phyloP scores from a whole-genome alignment of 2,797 vertebrate species.

The Stomatorhinus walkeri region DNA sequence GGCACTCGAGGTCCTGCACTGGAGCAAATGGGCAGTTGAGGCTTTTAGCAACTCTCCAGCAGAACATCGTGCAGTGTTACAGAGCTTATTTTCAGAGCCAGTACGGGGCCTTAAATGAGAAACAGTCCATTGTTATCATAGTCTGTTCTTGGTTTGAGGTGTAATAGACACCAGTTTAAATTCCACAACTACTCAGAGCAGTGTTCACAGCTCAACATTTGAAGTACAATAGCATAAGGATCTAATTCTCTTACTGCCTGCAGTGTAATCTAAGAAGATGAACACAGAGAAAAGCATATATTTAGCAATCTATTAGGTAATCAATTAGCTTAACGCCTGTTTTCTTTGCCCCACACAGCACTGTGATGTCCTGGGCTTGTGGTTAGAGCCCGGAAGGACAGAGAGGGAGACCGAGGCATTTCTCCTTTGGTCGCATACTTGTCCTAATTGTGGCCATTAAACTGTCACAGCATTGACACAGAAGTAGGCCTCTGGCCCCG shows the following conservation, averaged over 20 bases:
- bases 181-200: constrained; percentile 22
- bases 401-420: constrained; percentile 15
- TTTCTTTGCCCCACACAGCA: background rate
- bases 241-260: constrained; percentile 15
- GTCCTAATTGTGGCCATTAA: constrained; percentile 28
- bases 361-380: background rate
- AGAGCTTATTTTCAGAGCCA: constrained; percentile 25
- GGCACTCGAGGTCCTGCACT: background rate
- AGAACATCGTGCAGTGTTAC: constrained; percentile 3
- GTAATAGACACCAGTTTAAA: constrained; percentile 29
- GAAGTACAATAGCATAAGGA: constrained; percentile 20
- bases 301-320: constrained; percentile 27
- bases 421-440: constrained; percentile 32
- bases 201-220: constrained; percentile 27
- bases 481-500: background rate
- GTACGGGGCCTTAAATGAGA: constrained; percentile 25
- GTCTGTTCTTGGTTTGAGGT: constrained; percentile 27
- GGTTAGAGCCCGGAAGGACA: background rate
- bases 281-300: constrained; percentile 19
- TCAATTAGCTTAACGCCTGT: constrained; percentile 19
- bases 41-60: constrained; percentile 14
- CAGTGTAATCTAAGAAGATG: constrained; percentile 26
- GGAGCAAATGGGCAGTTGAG: background rate
- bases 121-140: constrained; percentile 25
- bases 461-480: constrained; percentile 14